Evolutionary conservation across 2,113 vertebrate species (phyloP).

Genomic region (Malurus cyaneus): DNA sequence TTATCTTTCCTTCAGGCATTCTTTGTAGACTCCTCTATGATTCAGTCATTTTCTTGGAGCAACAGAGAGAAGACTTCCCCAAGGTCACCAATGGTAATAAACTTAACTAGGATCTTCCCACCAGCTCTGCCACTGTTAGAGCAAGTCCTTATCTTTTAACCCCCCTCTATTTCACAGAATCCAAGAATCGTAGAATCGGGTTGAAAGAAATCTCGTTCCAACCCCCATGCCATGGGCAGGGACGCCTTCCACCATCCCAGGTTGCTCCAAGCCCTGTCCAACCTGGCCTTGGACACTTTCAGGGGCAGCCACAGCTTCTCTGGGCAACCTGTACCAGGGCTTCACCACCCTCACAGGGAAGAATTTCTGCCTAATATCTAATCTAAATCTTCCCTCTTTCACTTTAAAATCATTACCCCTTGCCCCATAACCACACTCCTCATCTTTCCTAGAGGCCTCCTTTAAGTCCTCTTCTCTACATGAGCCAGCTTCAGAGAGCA

Average conservation of each 20-base stretch:
- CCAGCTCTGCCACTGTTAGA: not conserved
- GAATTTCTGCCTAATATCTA: not conserved
- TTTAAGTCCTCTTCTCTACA: not conserved
- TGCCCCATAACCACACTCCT: not conserved
- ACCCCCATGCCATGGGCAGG: not conserved
- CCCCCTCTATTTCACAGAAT: not conserved
- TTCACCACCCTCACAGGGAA: not conserved
- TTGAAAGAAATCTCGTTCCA: not conserved
- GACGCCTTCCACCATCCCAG: not conserved
- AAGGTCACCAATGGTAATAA: not conserved
- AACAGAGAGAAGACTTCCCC: not conserved
- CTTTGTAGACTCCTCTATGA: not conserved
- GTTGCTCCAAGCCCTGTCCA: not conserved
- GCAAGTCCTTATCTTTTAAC: not conserved
- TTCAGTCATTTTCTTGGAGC: slow-evolving; percentile 67
- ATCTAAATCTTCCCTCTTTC: not conserved
- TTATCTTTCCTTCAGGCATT: not conserved
- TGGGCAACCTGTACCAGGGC: not conserved
- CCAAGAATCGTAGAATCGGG: not conserved
- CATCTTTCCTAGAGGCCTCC: not conserved
- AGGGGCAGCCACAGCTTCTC: not conserved
- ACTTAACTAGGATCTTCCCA: not conserved
- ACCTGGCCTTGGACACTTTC: not conserved
- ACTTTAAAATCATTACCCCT: not conserved
- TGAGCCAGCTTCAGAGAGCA: not conserved